phyloP scores from a whole-genome alignment of 2,888 invertebrate genomes.

The Eustalomyia histrio region DNA sequence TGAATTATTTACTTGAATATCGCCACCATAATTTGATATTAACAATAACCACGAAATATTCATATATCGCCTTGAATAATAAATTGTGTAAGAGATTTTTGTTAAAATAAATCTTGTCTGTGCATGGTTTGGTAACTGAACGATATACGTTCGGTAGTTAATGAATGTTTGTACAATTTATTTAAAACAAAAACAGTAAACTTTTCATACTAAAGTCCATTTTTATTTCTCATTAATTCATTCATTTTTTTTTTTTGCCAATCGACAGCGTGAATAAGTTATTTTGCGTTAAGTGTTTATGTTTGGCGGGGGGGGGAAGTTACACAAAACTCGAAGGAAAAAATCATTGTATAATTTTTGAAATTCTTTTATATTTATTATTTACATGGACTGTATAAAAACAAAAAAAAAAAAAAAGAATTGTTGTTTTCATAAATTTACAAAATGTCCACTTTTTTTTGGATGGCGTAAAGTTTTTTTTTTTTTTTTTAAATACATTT shows the following conservation, averaged over 20 bases:
- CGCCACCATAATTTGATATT: conserved; percentile 1
- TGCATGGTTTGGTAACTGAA: conserved; percentile 12
- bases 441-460: conserved; percentile 13
- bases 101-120: conserved; percentile 34
- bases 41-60: not conserved
- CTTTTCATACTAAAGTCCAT: conserved; percentile 14
- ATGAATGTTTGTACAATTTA: conserved; percentile 41
- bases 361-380: conserved; percentile 9
- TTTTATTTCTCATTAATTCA: conserved; percentile 30
- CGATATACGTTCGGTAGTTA: conserved; percentile 37
- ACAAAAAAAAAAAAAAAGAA: not conserved
- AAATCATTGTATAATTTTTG: conserved; percentile 33
- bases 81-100: conserved; percentile 4
- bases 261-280: conserved; percentile 52
- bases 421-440: not conserved
- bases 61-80: conserved; percentile 21
- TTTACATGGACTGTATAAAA: not conserved
- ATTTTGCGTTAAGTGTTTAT: conserved; percentile 46
- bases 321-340: not conserved
- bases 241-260: conserved; percentile 5
- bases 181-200: not conserved
- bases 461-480: not conserved
- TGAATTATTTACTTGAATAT: not conserved
- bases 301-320: not conserved
- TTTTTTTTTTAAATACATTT: conserved; percentile 37